phyloP scores from a whole-genome alignment of 2,113 vertebrate species.

The Oenanthe oenanthe region DNA sequence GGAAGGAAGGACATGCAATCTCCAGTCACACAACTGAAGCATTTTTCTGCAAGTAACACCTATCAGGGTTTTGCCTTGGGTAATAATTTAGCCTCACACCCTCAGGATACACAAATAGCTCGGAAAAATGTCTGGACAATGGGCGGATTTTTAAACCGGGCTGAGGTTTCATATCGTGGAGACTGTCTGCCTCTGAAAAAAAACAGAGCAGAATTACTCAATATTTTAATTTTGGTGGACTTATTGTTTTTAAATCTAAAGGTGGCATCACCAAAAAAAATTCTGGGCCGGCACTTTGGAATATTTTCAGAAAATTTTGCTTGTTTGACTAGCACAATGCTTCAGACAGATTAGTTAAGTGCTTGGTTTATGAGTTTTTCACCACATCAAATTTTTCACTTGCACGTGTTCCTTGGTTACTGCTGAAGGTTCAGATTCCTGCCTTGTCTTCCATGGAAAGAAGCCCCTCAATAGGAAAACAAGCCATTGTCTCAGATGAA shows the following conservation, averaged over 20 bases:
- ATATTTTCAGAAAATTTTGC: not conserved
- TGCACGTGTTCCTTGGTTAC: not conserved
- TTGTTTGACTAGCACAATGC: not conserved
- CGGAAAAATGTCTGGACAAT: not conserved
- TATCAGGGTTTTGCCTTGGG: not conserved
- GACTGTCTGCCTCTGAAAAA: not conserved
- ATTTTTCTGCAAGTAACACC: not conserved
- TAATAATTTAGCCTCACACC: not conserved
- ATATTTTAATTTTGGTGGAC: not conserved
- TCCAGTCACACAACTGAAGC: not conserved
- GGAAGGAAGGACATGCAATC: not conserved
- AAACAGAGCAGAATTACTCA: not conserved
- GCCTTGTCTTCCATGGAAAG: not conserved
- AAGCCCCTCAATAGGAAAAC: accelerated
- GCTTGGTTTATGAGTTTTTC: not conserved
- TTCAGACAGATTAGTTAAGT: not conserved
- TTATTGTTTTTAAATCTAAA: not conserved
- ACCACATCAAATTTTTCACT: not conserved
- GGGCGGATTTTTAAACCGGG: not conserved
- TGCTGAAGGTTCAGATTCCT: not conserved
- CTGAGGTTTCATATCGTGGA: not conserved
- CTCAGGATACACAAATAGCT: not conserved
- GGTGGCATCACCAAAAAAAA: not conserved
- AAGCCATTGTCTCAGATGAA: not conserved
- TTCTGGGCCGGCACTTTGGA: not conserved